Base-by-base conservation (phyloP, 2,113 vertebrate genomes). In the Engystomops pustulosus region DNA sequence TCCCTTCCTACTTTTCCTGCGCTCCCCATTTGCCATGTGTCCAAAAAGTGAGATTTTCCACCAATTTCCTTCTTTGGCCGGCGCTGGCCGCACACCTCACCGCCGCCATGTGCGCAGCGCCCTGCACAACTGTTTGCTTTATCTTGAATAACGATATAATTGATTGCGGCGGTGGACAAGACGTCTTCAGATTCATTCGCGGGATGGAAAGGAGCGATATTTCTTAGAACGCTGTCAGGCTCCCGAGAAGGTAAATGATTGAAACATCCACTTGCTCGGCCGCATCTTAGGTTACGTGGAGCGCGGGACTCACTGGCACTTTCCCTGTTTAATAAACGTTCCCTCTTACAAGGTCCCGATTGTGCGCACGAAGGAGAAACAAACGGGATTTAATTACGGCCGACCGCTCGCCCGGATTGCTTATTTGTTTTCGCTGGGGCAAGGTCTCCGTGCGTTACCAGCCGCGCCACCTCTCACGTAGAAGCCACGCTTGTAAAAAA, bases 391-490 rank as follows among this genome's bases (percentile, higher is more conserved):
- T 94, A 94, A 94, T 94, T 94, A 93, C 89, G 17, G 89, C 87
- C 90, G 91, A 94, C 90, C 91, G 92, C 91, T 93, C 91, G 88
- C 89, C 90, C 93, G 92, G 93, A 92, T 90, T 90, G 91, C 92
- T 93, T 94, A 92, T 94, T 94, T 93, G 92, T 94, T 94, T 95
- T 92, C 87, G 94, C 90, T 92, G 91, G 89, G 84, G 89, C 90
- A 62, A 87, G 90, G 90, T 92, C 91, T 93, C 91, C 92, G 90
- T 90, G 17, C 27, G 30, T 72, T 44, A 91, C 91, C 90, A 92
- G 89, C 88, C 87, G 87, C 87, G 25, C 80, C 51, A 6, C 85
- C 87, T 81, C 87, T 89, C 87, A 86, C 62, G 86, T 87, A 88
- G 88, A 90, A 89, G 89, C 91, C n/a, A n/a, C n/a, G n/a, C n/a